These are phyloP conservation scores for Nothoprocta perdicaria DNA, from an alignment of 2,113 vertebrate species.

Conservation along the genomic window DNA sequence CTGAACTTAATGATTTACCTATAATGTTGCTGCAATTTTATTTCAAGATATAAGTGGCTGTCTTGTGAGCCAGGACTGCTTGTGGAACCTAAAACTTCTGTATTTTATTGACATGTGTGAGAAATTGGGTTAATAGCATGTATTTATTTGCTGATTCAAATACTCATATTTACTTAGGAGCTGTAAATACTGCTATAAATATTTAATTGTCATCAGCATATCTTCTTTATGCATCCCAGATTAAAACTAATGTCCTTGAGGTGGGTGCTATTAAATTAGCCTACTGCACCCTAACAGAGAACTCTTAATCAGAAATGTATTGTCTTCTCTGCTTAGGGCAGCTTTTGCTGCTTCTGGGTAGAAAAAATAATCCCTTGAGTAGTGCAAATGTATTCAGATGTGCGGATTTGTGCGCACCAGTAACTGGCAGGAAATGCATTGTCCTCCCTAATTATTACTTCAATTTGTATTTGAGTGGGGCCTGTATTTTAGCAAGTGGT, in stretches of 20 bases:
- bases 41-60: slow-evolving; percentile 30
- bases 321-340: neutral
- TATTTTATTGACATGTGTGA: neutral
- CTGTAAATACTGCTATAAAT: slow-evolving; percentile 37
- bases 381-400: neutral
- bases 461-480: neutral
- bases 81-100: neutral
- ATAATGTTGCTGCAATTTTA: slow-evolving; percentile 28
- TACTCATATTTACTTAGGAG: slow-evolving; percentile 15
- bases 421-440: slow-evolving; percentile 40
- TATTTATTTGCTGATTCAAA: slow-evolving; percentile 18
- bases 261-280: slow-evolving; percentile 53
- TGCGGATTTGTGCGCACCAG: neutral
- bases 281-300: neutral
- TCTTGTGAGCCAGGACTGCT: slow-evolving; percentile 12
- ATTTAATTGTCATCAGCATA: slow-evolving; percentile 38
- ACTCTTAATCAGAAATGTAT: slow-evolving; percentile 31
- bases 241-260: slow-evolving; percentile 40
- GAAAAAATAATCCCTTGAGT: neutral
- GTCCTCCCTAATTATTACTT: neutral
- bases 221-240: slow-evolving; percentile 21
- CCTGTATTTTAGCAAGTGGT: neutral
- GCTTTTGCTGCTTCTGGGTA: neutral
- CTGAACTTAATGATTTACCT: slow-evolving; percentile 45
- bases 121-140: neutral